These are phyloP conservation scores for Phaethon lepturus DNA, from an alignment of 2,113 vertebrate genomes.

Conservation along the genomic window DNA sequence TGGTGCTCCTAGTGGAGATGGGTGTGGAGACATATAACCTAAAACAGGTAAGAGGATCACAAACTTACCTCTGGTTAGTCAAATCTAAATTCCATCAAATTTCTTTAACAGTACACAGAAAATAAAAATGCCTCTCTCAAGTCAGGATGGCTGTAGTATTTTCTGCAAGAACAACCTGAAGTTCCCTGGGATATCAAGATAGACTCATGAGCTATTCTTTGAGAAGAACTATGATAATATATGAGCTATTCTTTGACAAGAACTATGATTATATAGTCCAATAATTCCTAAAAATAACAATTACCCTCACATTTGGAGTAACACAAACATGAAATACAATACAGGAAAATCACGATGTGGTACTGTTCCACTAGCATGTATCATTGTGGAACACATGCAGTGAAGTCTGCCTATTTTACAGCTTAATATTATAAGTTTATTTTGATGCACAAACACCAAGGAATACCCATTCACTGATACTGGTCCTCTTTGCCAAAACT, in stretches of 20 bases:
- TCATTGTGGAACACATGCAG: not conserved
- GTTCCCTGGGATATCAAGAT: not conserved
- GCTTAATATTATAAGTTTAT: not conserved
- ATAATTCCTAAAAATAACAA: not conserved
- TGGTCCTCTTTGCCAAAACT: not conserved
- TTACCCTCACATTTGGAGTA: not conserved
- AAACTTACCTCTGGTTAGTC: not conserved
- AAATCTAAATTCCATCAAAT: not conserved
- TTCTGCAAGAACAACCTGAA: not conserved
- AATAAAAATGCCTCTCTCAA: not conserved
- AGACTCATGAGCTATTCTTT: not conserved
- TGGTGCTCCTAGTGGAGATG: slow-evolving; percentile 89
- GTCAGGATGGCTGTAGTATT: not conserved
- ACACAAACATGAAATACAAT: not conserved
- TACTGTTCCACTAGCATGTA: not conserved
- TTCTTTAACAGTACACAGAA: not conserved
- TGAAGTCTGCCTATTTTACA: not conserved
- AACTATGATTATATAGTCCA: not conserved
- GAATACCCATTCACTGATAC: not conserved
- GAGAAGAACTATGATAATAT: not conserved
- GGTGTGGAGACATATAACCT: slow-evolving; percentile 97
- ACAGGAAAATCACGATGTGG: not conserved
- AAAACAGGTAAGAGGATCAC: slow-evolving; percentile 20
- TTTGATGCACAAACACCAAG: not conserved
- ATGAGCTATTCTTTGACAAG: not conserved